Conservation (phyloP, 2,797 vertebrate species). For the Tachyglossus aculeatus region DNA sequence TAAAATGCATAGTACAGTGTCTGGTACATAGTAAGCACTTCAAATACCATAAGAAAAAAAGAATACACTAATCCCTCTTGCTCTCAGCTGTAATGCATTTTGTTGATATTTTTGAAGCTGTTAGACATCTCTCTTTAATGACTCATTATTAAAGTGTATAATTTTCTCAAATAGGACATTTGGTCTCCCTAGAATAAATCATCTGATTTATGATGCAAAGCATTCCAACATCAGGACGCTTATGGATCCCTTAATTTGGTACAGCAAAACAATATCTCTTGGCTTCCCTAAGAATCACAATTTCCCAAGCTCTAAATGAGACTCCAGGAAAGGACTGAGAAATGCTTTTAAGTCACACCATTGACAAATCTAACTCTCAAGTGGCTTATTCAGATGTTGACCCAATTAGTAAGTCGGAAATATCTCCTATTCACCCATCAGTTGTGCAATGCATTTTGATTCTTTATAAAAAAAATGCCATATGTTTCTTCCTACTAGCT, state of each 20-base stretch:
- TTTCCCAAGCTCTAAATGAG: no score
- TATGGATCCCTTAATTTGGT: no score
- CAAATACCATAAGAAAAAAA: no score
- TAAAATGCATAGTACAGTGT: no score
- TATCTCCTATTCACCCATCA: background rate
- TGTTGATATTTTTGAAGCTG: slow-evolving; percentile 46
- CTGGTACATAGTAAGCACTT: no score
- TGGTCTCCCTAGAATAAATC: slow-evolving; percentile 58
- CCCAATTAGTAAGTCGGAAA: background rate
- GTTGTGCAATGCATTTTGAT: background rate
- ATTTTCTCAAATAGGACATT: slow-evolving; percentile 59
- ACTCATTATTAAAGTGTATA: slow-evolving; percentile 63
- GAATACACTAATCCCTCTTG: background rate
- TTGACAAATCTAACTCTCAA: background rate
- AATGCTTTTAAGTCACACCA: no score
- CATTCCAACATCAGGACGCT: slow-evolving; percentile 46
- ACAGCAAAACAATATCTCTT: no score
- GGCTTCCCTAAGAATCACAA: no score
- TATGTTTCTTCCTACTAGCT: no score
- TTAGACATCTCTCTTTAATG: slow-evolving; percentile 61
- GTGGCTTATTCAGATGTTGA: background rate
- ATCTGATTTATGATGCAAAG: slow-evolving; percentile 64
- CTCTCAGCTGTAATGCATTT: slow-evolving; percentile 32
- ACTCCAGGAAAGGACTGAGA: no score
- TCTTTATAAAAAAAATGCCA: no score